phyloP scores from a whole-genome alignment of 2,888 invertebrate species.

The Pachycephus smyrnensis region DNA sequence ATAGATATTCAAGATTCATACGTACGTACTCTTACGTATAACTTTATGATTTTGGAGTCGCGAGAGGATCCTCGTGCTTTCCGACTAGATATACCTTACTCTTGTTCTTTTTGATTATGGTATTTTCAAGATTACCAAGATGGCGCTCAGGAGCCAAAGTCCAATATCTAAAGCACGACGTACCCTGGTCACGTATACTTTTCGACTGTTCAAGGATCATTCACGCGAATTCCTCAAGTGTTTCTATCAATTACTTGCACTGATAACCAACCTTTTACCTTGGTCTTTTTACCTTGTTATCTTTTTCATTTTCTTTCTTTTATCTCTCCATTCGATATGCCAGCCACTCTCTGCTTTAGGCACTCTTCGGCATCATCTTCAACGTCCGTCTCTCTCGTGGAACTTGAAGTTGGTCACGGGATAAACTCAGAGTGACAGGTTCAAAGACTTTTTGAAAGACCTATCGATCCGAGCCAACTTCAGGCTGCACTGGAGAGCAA shows the following conservation, averaged over 20 bases:
- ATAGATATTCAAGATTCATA: background rate
- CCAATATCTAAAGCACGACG: slow-evolving; percentile 44
- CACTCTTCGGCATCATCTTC: background rate
- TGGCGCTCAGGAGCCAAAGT: background rate
- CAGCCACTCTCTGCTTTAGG: background rate
- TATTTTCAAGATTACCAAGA: background rate
- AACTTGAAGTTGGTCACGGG: background rate
- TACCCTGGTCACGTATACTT: too few species aligned
- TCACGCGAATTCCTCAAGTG: background rate
- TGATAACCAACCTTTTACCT: background rate
- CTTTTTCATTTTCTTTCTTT: slow-evolving; percentile 49
- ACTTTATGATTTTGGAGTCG: background rate
- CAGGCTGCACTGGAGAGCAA: background rate
- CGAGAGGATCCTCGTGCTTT: background rate
- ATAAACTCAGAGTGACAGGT: background rate
- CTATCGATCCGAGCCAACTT: background rate
- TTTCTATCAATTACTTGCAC: slow-evolving; percentile 22
- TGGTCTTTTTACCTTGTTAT: background rate
- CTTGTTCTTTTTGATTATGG: background rate
- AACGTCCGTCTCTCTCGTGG: background rate
- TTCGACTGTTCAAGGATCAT: slow-evolving; percentile 58
- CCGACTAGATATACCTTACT: background rate
- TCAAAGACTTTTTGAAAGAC: background rate
- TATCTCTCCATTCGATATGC: background rate
- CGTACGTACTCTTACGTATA: background rate